Percentiles rank a stretch among this genome's conserved stretches.
Conservation (phyloP, 2,888 invertebrate species). For the Hemithea aestivaria region DNA sequence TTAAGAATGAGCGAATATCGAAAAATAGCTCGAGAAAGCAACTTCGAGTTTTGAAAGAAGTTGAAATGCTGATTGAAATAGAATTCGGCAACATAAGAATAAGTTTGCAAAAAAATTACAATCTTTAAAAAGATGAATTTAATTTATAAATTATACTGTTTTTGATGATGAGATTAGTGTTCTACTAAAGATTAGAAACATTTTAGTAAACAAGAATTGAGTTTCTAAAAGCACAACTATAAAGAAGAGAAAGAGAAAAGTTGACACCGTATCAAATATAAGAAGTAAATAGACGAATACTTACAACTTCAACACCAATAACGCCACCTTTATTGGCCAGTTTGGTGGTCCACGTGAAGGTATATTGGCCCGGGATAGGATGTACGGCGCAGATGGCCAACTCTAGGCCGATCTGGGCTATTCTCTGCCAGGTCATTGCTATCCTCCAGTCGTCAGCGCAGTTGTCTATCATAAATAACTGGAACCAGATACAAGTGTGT, state of each 20-base stretch:
- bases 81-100: too few species aligned
- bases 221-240: too few species aligned
- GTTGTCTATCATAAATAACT: conserved; percentile 99
- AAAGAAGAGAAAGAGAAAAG: neutral
- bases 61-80: too few species aligned
- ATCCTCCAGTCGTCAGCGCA: conserved; percentile 99
- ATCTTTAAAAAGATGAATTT: too few species aligned
- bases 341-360: conserved; percentile 97
- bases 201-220: too few species aligned
- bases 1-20: conserved; percentile 9
- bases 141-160: too few species aligned
- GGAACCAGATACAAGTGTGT: conserved; percentile 48
- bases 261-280: too few species aligned
- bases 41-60: too few species aligned
- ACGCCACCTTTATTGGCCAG: conserved; percentile 91
- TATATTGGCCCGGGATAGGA: conserved; percentile 97
- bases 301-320: conserved; percentile 81
- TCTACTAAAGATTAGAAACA: too few species aligned
- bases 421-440: conserved; percentile 99
- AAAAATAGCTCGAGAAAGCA: too few species aligned
- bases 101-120: too few species aligned
- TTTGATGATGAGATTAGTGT: too few species aligned
- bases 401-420: conserved; percentile 94
- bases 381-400: conserved; percentile 98
- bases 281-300: conserved; percentile 28